These are phyloP conservation scores for Scrobipalpa costella DNA, from an alignment of 2,888 invertebrate species.

Conservation along the genomic window DNA sequence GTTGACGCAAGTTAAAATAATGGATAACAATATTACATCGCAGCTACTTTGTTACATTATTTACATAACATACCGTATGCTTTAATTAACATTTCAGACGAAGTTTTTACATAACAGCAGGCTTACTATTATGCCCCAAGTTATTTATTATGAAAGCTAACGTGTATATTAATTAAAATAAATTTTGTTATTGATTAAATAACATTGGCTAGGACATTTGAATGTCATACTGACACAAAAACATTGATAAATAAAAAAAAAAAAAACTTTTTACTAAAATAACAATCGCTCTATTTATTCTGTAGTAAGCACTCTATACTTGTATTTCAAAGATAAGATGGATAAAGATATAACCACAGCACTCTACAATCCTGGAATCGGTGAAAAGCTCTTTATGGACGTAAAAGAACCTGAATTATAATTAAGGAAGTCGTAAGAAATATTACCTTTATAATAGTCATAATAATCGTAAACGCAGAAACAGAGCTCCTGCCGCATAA, in stretches of 20 bases:
- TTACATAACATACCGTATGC: not conserved
- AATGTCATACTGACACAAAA: too few species aligned
- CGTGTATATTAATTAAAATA: not conserved
- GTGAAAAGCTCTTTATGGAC: not conserved
- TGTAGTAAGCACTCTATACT: too few species aligned
- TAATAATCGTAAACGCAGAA: slow-evolving; percentile 27
- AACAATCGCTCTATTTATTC: too few species aligned
- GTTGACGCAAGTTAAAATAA: not conserved
- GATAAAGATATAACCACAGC: not conserved
- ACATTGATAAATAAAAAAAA: too few species aligned
- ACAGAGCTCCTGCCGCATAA: slow-evolving; percentile 7
- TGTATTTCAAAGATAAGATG: too few species aligned
- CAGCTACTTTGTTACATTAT: not conserved
- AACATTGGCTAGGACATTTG: too few species aligned
- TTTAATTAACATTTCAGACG: slow-evolving; percentile 13
- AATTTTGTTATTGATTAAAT: too few species aligned
- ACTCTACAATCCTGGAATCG: not conserved
- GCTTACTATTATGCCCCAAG: not conserved
- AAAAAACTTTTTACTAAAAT: too few species aligned
- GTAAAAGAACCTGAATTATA: slow-evolving; percentile 1
- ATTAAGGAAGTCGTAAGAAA: slow-evolving; percentile 28
- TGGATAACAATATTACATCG: not conserved
- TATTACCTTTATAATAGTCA: slow-evolving; percentile 21
- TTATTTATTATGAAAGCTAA: not conserved
- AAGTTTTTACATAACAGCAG: slow-evolving; percentile 28